Evolutionary conservation across 2,888 invertebrate genomes (phyloP).

Genomic region (Apodemia zela): DNA sequence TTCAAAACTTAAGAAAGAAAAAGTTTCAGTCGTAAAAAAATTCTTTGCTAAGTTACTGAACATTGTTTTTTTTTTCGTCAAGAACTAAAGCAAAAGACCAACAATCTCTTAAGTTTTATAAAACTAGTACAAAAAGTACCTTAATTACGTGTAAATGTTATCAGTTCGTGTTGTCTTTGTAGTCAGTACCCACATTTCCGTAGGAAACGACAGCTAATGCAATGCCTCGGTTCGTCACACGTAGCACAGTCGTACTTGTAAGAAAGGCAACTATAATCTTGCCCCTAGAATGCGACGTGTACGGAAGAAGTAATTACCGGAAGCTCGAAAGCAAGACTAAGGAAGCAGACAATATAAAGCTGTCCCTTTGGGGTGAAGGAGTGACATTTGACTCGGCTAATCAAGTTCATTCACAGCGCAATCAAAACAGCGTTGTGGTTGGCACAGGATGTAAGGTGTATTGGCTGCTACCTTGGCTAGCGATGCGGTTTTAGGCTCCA

Average conservation of each 20-base stretch:
- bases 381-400: conserved; percentile 76
- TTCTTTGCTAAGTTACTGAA: too few species aligned
- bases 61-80: background rate
- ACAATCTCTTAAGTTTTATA: background rate
- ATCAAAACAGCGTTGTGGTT: conserved; percentile 68
- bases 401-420: conserved; percentile 62
- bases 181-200: conserved; percentile 54
- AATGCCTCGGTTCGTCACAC: conserved; percentile 63
- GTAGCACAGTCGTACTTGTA: conserved; percentile 49
- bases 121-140: background rate
- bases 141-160: background rate
- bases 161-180: conserved; percentile 29
- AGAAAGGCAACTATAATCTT: conserved; percentile 58
- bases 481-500: conserved; percentile 26
- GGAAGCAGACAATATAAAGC: conserved; percentile 59
- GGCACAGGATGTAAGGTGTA: conserved; percentile 62
- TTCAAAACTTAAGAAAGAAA: too few species aligned
- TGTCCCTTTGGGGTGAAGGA: conserved; percentile 59
- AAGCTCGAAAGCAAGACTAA: conserved; percentile 57
- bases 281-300: conserved; percentile 51
- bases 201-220: conserved; percentile 63
- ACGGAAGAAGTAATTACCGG: conserved; percentile 75
- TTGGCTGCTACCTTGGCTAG: conserved; percentile 35
- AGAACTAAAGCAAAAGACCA: background rate
- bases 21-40: too few species aligned